Evolutionary conservation across 1,140 invertebrate genomes (phyloP), one percentile per base, ranked within the genome.

Genomic region (Drosophila sechellia): DNA sequence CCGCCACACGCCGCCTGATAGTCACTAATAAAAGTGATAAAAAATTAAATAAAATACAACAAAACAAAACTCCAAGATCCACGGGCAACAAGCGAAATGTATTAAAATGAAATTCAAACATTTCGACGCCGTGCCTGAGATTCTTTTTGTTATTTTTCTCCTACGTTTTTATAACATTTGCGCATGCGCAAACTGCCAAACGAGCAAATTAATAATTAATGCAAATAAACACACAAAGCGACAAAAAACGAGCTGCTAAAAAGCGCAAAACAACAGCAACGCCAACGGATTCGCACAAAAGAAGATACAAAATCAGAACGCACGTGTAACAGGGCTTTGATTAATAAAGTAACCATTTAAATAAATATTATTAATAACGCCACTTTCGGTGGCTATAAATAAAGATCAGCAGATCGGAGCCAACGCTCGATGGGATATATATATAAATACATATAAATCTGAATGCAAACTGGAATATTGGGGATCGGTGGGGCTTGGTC

Each of bases 201-300:
- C 79, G 84, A 84, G 79, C 84, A 89, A 89, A 89, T 89, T 89
- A 89, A 84, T 89, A 89, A 89, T 89, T 84, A 89, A 89, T 89
- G 84, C 84, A 89, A 89, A 90, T 84, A 89, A 89, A 84, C 72
- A 70, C 66, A 79, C 60, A 75, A 74, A 79, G 71, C 72, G 68
- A 89, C 61, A 58, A 63, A 46, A 76, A 69, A 49, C 65, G 27
- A 70, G 45, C 46, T 48, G 53, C 60, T 57, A 64, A 71, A 61
- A 70, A 48, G 39, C 31, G 43, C 35, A 31, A 58, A 11, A 25
- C 31, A 76, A 72, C 57, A 81, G 49, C 53, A 65, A 73, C 61
- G 73, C 55, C 50, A 40, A 68, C 45, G 64, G 58, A 57, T 52
- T 59, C 31, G 60, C 34, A 80, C 55, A 72, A 59, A 65, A 59